Evolutionary conservation across 2,113 vertebrate genomes (phyloP), one percentile per base, ranked within the genome.

Genomic region (Irena cyanogastra): DNA sequence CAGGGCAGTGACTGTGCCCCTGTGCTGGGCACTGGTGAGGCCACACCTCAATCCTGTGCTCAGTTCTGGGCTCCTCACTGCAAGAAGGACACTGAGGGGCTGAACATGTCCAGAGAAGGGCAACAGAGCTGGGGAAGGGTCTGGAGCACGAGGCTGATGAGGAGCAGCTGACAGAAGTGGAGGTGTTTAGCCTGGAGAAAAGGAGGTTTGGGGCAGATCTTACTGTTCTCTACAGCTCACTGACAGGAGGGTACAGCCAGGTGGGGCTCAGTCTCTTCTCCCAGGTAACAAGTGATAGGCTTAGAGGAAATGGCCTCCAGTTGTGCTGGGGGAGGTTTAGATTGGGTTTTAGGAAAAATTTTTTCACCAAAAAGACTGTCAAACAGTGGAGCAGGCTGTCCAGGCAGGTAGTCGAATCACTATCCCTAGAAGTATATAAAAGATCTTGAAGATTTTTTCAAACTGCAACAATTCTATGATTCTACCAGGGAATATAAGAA

Each of bases 1-100:
- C 30, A 64, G 26, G 35, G 22, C 66, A 88, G 42, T 1, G 66
- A 71, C 0, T 7, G 14, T 41, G 1, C 31, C 54, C n/a, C 49
- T 71, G 26, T 13, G 8, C 57, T 37, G 10, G 9, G 50, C 26
- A 35, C 17, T 57, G 35, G 0, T 56, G 66, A 37, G 42, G 59
- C 0, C 50, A 27, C 26, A 35, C 4, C 31, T 9, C 2, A 23
- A 3, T 35, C 16, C 23, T 54, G 8, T 11, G 39, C 1, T 3
- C 50, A 52, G 16, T 8, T 66, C 0, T 52, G 44, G 44, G 13
- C 2, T 0, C 31, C 33, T 66, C 52, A 21, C 8, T 23, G 1
- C 23, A 20, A 8, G 23, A 59, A n/a, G 1, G 0, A 22, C 42
- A 50, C 2, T 21, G n/a, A 53, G 3, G 33, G 0, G 2, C 37